Base-by-base conservation (phyloP, 2,797 vertebrate species). In the Nannoperca obscura region DNA sequence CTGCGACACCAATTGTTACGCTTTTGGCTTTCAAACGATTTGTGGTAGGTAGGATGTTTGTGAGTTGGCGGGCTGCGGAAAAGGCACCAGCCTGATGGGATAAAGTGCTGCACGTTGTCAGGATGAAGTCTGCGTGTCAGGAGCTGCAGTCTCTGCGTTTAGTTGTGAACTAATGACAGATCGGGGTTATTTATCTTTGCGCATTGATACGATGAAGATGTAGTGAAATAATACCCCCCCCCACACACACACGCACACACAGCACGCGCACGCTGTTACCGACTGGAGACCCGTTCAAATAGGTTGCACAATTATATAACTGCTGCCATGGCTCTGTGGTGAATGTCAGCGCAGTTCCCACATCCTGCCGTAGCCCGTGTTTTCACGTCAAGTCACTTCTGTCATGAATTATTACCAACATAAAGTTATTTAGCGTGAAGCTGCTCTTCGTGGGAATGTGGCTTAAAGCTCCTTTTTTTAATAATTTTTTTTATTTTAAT, bases 1-100 rank as follows among this genome's bases (percentile, higher is more conserved):
- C 67, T 80, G 83, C 82, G 74, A 83, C 78, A 71, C 38, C 13
- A 9, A 55, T 81, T 71, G 50, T 15, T 3, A 64, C 50, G 71
- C 68, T 57, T 60, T 27, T 1, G 20, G 42, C 14, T 62, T 20
- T 14, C 7, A 19, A 50, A 27, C 40, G 50, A 15, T 12, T 9
- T 34, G n/a, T 36, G 82, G 14, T 78, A 74, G 74, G 40, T 61
- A 71, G 36, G 8, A 2, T 64, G 40, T 66, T 19, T 8, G 54
- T 36, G 79, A 83, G 82, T 90, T 83, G 86, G 82, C 57, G 75
- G 63, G 70, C 40, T 85, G 84, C 84, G 44, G 70, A 76, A 36
- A 66, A 24, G 11, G 4, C 63, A 55, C 22, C 17, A 5, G 22
- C 12, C 49, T 5, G 0, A 61, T 15, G 58, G 44, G 57, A 66